These are phyloP conservation scores for Rhinopomastus cyanomelas DNA, from an alignment of 2,113 vertebrate species.

Conservation along the genomic window DNA sequence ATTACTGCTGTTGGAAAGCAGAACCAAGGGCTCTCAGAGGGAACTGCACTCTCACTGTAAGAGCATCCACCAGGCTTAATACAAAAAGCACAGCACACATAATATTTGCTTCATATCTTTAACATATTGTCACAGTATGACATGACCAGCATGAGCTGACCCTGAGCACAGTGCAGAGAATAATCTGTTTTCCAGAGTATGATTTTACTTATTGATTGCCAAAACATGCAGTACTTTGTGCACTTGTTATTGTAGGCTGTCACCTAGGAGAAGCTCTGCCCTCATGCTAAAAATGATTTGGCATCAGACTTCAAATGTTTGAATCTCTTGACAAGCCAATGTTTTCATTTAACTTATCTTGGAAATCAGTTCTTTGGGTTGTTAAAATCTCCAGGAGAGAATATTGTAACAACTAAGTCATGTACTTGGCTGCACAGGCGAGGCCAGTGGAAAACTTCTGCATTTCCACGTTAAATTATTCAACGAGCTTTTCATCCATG, in stretches of 20 bases:
- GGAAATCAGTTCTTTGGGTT: neutral
- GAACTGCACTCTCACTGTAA: neutral
- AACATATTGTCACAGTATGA: neutral
- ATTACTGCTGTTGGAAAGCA: neutral
- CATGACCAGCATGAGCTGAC: neutral
- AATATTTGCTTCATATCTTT: neutral
- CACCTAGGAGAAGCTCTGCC: neutral
- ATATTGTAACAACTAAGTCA: neutral
- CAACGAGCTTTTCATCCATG: neutral
- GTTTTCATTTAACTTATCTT: neutral
- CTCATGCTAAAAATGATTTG: neutral
- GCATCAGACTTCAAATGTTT: neutral
- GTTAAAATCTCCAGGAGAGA: neutral
- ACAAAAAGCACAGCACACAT: neutral
- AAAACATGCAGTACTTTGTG: neutral
- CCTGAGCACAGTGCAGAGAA: neutral
- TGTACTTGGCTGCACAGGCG: neutral
- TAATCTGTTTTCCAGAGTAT: neutral
- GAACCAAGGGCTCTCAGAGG: neutral
- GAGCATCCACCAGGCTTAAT: neutral
- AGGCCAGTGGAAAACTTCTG: neutral
- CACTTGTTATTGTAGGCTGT: neutral
- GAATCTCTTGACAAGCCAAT: neutral
- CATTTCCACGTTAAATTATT: neutral
- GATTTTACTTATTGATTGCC: neutral